Evolutionary conservation across 2,113 vertebrate genomes (phyloP).

Genomic region (Neogobius melanostomus): DNA sequence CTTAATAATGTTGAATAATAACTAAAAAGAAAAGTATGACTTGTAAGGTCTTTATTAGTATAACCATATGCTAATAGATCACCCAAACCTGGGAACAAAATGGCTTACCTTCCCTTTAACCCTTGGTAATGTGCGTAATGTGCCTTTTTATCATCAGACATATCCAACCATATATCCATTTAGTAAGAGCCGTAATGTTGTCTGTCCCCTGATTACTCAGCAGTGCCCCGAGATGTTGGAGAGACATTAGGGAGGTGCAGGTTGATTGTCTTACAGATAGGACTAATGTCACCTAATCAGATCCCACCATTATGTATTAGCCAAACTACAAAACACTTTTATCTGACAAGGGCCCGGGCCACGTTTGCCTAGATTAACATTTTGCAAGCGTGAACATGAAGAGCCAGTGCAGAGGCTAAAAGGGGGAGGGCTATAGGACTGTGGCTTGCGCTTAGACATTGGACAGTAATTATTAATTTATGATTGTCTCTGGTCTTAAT

Average conservation of each 20-base stretch:
- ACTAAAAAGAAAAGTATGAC: background rate
- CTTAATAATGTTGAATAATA: background rate
- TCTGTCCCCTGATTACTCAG: slow-evolving; percentile 64
- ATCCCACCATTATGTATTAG: slow-evolving; percentile 98
- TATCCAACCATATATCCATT: slow-evolving; percentile 37
- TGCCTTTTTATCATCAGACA: slow-evolving; percentile 19
- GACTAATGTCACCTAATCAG: slow-evolving; percentile 97
- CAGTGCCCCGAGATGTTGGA: slow-evolving; percentile 72
- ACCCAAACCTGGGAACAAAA: slow-evolving; percentile 5
- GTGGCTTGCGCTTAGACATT: slow-evolving; percentile 97
- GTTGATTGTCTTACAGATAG: slow-evolving; percentile 92
- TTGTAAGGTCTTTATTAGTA: background rate
- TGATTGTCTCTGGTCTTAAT: slow-evolving; percentile 99
- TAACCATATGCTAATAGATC: background rate
- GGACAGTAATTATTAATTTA: slow-evolving; percentile 99
- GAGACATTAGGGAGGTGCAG: slow-evolving; percentile 81
- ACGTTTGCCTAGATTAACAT: slow-evolving; percentile 99
- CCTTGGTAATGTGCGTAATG: slow-evolving; percentile 34
- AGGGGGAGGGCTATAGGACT: slow-evolving; percentile 81
- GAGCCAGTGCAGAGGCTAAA: slow-evolving; percentile 83
- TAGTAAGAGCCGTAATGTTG: slow-evolving; percentile 36
- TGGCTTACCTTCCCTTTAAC: slow-evolving; percentile 32
- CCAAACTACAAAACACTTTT: slow-evolving; percentile 92
- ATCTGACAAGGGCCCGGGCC: slow-evolving; percentile 91
- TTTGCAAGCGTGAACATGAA: slow-evolving; percentile 96